Base-by-base conservation (phyloP, 2,113 vertebrate genomes). In the Brachyhypopomus gauderio region DNA sequence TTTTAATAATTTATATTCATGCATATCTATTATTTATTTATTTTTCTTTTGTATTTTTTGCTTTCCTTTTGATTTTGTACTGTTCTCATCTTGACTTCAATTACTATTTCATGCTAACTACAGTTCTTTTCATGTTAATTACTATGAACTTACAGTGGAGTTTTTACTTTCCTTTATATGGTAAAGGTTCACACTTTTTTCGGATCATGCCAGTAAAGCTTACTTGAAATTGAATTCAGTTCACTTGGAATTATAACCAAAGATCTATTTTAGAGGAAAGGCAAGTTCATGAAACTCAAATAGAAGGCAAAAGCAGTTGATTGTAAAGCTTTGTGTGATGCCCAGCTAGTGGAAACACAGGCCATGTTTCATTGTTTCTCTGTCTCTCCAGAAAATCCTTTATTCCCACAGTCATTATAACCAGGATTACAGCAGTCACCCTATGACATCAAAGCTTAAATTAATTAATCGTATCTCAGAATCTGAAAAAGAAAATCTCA, bases 341-440 rank as follows among this genome's bases (percentile, higher is more conserved):
- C 6, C 14, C 6, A 38, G 64, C 64, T 67, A 36, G 64, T 19
- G 64, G 64, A 36, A 36, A 36, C 27, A 67, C 8, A 17, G 20
- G 19, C 23, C 30, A 41, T 64, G 38, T 77, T 20, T 23, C 58
- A 76, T 23, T 25, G 16, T 16, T 20, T n/a, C 45, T 56, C 20
- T 64, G 38, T 38, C 5, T 67, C 27, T 58, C n/a, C 34, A 58
- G n/a, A 30, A 23, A 52, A 14, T 55, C 59, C 20, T 17, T 2
- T 66, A 58, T 27, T 45, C 23, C 20, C 25, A 9, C 20, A 36
- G 3, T 41, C 64, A 78, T 74, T 79, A 70, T 69, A 60, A 41
- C n/a, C 27, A 41, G 52, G 6, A 56, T 83, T 27, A 75, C 45
- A 59, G 59, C 23, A 30, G 7, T 1, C 1, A n/a, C 41, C 55